A percentile compares a stretch with the other conserved stretches of the same genome.
Evolutionary conservation across 2,888 invertebrate species (phyloP).

Genomic region (Volucella inanis): DNA sequence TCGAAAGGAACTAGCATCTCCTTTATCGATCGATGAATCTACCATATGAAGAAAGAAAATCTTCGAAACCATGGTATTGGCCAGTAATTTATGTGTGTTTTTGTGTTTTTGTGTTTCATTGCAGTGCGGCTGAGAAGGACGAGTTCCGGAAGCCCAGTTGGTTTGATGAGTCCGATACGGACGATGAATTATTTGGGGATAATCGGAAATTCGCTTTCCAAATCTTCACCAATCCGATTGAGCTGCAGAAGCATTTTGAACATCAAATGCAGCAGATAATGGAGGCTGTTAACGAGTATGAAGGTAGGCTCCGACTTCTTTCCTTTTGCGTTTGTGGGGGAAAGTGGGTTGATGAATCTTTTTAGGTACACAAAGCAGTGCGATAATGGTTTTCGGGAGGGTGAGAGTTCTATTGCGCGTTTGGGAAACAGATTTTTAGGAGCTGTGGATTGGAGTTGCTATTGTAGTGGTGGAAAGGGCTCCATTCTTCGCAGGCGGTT

Average conservation of each 20-base stretch:
- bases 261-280: conserved; percentile 85
- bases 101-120: conserved; percentile 22
- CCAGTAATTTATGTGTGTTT: not conserved
- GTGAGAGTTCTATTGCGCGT: conserved; percentile 33
- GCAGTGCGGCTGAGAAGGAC: conserved; percentile 79
- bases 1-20: conserved; percentile 45
- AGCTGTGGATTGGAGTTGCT: not conserved
- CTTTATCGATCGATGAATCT: conserved; percentile 67
- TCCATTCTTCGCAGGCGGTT: not conserved
- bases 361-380: not conserved
- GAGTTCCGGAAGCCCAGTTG: conserved; percentile 83
- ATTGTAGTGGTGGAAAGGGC: not conserved
- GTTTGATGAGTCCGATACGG: conserved; percentile 83
- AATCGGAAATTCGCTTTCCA: conserved; percentile 83
- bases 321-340: not conserved
- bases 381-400: not conserved
- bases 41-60: conserved; percentile 12
- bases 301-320: conserved; percentile 76
- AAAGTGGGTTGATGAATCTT: not conserved
- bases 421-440: not conserved
- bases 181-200: conserved; percentile 82
- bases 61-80: not conserved
- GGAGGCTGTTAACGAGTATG: conserved; percentile 83
- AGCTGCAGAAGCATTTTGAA: conserved; percentile 86
- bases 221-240: conserved; percentile 85